Conservation (phyloP, 2,797 vertebrate genomes). For the Acrocephalus scirpaceus region DNA sequence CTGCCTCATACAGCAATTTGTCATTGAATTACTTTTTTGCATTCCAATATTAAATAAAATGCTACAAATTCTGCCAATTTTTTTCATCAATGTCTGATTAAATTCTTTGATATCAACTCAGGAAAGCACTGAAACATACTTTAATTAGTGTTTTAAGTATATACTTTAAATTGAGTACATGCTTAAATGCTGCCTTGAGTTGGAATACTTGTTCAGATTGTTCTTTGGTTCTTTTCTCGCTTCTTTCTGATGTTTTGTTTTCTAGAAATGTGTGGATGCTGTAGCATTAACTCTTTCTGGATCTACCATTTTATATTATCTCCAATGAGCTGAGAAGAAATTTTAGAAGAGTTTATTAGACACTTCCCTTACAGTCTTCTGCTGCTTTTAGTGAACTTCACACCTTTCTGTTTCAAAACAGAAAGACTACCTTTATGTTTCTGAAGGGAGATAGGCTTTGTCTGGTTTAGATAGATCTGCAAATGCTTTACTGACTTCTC, state of each 20-base stretch:
- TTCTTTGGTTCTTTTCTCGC: not conserved
- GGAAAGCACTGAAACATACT: conserved; percentile 5
- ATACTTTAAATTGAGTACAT: not conserved
- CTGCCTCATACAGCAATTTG: not conserved
- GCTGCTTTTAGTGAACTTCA: not conserved
- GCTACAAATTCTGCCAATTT: not conserved
- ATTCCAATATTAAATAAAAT: not conserved
- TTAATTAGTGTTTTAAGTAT: conserved; percentile 9
- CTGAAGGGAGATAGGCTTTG: not conserved
- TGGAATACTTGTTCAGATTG: not conserved
- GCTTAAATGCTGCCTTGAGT: not conserved
- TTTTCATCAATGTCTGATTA: not conserved
- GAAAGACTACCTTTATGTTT: not conserved
- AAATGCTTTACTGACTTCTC: not conserved
- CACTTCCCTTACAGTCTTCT: not conserved
- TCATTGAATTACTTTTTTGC: not conserved
- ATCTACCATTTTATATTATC: not conserved
- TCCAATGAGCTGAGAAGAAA: not conserved
- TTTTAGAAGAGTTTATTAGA: not conserved
- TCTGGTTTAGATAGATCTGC: not conserved
- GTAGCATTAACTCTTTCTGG: not conserved
- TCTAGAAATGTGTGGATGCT: not conserved
- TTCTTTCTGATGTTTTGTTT: not conserved
- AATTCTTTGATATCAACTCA: conserved; percentile 23
- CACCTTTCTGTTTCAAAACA: not conserved